phyloP scores from a whole-genome alignment of 2,888 invertebrate species.

The Chrysodeixis includens region DNA sequence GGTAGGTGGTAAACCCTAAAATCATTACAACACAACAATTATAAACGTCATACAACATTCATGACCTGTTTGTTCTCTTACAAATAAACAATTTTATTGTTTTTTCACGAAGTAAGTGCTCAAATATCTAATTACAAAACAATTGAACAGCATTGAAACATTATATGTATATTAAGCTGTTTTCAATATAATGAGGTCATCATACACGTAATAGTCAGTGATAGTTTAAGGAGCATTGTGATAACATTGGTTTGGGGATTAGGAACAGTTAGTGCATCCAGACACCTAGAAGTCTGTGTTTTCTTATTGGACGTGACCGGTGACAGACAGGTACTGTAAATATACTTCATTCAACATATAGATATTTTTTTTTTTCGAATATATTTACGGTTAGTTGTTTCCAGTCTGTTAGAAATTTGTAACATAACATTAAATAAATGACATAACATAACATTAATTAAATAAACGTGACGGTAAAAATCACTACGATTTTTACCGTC shows the following conservation, averaged over 20 bases:
- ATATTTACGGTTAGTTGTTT: no score
- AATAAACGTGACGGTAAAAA: no score
- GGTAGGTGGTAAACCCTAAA: no score
- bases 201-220: slow-evolving; percentile 18
- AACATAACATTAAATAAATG: no score
- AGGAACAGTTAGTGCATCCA: neutral
- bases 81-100: no score
- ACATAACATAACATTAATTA: no score
- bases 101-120: neutral
- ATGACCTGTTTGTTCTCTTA: no score
- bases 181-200: slow-evolving; percentile 32
- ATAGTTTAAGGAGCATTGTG: slow-evolving; percentile 13
- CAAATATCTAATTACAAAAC: slow-evolving; percentile 1
- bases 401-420: no score
- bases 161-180: slow-evolving; percentile 6
- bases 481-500: no score
- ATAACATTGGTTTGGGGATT: slow-evolving; percentile 16
- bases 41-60: no score
- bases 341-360: neutral
- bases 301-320: slow-evolving; percentile 1
- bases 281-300: neutral
- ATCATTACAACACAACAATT: no score
- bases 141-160: neutral
- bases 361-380: no score
- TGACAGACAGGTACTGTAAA: slow-evolving; percentile 24